A percentile compares a stretch with the other conserved stretches of the same genome.
These are phyloP conservation scores for Channa maculata DNA, from an alignment of 2,113 vertebrate species.

Conservation along the genomic window DNA sequence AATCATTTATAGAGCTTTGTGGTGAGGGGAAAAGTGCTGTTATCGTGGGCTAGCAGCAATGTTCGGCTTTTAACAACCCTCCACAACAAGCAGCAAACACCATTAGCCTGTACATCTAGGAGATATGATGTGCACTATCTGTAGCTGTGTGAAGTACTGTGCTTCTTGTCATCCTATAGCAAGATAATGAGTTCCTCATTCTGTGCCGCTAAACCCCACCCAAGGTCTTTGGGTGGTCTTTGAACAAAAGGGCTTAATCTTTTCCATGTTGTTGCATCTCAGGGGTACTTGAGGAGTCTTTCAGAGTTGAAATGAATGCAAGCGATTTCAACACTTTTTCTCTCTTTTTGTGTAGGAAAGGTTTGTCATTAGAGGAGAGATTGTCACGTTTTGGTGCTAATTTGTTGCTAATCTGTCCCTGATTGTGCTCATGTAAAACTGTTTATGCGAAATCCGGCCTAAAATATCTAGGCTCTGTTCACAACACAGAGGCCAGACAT, in stretches of 20 bases:
- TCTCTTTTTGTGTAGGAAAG: conserved; percentile 16
- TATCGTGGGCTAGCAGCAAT: conserved; percentile 70
- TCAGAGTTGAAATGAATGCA: conserved; percentile 27
- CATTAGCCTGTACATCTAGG: conserved; percentile 69
- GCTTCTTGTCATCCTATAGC: conserved; percentile 59
- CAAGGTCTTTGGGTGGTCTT: too few relatives aligned
- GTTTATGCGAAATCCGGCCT: conserved; percentile 24
- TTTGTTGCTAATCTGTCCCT: conserved; percentile 7
- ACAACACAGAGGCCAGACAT: conserved; percentile 30
- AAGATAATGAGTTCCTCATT: conserved; percentile 71
- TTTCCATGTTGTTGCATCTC: conserved; percentile 46
- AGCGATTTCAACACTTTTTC: conserved; percentile 40
- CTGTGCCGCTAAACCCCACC: conserved; percentile 30
- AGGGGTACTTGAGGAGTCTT: conserved; percentile 42
- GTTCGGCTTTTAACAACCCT: conserved; percentile 57
- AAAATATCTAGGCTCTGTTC: conserved; percentile 39
- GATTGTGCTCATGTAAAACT: conserved; percentile 45
- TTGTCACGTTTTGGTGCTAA: conserved; percentile 30
- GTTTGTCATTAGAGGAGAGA: conserved; percentile 36
- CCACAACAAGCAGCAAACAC: conserved; percentile 57
- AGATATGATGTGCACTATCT: conserved; percentile 64
- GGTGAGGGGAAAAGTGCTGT: conserved; percentile 67
- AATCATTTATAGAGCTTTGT: conserved; percentile 65
- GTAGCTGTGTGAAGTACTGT: conserved; percentile 51
- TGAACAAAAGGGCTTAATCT: conserved; percentile 64